Base-by-base conservation (phyloP, 35 echinoderm and acorn worm genomes). In the Lytechinus variegatus region DNA sequence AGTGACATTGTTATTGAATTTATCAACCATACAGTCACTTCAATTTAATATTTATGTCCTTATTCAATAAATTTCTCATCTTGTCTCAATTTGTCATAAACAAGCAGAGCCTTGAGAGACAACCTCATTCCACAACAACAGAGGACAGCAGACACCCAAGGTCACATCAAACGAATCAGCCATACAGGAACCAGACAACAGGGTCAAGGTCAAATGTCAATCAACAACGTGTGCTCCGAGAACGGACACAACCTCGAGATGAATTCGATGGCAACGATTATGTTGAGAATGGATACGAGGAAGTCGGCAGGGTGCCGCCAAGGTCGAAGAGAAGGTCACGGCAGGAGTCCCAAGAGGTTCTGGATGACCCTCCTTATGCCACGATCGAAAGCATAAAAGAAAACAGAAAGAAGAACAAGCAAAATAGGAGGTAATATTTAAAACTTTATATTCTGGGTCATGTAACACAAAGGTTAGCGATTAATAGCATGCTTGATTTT, bases 311-410 rank as follows among this genome's bases (percentile, higher is more conserved):
- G 90, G 24, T 58, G 14, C 55, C 4, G 66, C 56, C 12, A 52
- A 55, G 92, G 56, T 56, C 24, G 9, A 55, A 44, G 54, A 33
- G 24, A 33, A 91, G 86, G 95, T 92, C 91, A 97, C 21, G 87
- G 94, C 87, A 71, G 86, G 96, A 88, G 95, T 92, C 72, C 92
- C 24, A 58, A 92, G 94, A 89, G 86, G 91, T 95, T 57, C 16
- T 52, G 14, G 94, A 86, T 28, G 96, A 97, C 28, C 57, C 95
- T 54, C 95, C 96, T 0, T 97, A 97, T 95, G 96, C 96, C 86
- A 97, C 96, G 5, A 96, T 97, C 61, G 96, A 96, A 27, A 97
- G 96, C 58, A 97, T 97, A 29, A 95, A 87, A 94, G 91, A 96
- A 87, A 96, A 93, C 60, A 96, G 95, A 55, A 94, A 95, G 96